Base-by-base conservation (phyloP, 2,888 invertebrate species). In the Trissolcus brochymenae region DNA sequence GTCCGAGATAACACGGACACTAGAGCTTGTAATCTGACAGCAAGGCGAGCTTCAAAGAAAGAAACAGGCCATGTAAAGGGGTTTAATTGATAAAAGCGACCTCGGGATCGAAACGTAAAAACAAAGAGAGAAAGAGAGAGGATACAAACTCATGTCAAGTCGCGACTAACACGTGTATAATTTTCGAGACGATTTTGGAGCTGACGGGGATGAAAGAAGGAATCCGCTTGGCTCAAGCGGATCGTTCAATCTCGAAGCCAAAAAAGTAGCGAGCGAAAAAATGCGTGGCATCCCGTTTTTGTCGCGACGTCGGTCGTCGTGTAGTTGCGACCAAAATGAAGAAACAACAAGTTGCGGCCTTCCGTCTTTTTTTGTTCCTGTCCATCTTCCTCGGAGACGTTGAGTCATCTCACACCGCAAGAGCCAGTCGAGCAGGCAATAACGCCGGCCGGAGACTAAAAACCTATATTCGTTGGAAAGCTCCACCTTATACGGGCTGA, bases 391-490 rank as follows among this genome's bases (percentile, higher is more conserved):
- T 53, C 66, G 62, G 57, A 75, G 61, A 64, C 68, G 61, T 51
- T 60, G 66, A 67, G 67, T 51, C 74, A 68, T 68, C 66, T 74
- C 73, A 62, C 74, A 67, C 67, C 74, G 64, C 75, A 68, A 67
- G 19, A 64, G 57, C 74, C 74, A 67, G 65, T 65, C 64, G 56
- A 66, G 62, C 67, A 74, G 61, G 56, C 61, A 66, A 66, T 61
- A 67, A 74, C 53, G 64, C 71, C 7, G 66, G 46, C 40, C 76
- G 72, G 79, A 74, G 78, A 80, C 79, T 81, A 80, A 84, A 83
- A 84, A 82, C 79, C 82, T 80, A 82, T 79, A 81, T 81, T 81
- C 80, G 80, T 81, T 80, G 82, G 79, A 82, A 83, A 83, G 82
- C 79, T 62, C 62, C 71, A 61, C 79, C 82, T 80, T 81, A 81